Evolutionary conservation across 2,113 vertebrate genomes (phyloP).

Genomic region (Puffinus mauretanicus): DNA sequence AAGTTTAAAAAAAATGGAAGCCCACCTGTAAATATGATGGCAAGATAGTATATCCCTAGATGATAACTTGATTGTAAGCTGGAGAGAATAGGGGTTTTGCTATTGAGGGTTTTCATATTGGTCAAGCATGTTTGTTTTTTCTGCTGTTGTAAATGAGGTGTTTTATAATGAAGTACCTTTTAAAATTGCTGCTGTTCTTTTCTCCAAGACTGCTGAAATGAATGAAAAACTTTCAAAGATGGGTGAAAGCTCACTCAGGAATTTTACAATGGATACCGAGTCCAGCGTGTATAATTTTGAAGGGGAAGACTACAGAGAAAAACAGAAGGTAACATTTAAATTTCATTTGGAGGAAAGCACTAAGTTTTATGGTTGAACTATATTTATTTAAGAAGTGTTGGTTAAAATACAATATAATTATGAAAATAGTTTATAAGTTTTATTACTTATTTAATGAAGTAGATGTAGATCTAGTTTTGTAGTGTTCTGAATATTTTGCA

Average conservation of each 20-base stretch:
- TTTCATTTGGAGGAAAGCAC: neutral
- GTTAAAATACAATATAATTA: neutral
- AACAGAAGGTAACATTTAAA: constrained; percentile 88
- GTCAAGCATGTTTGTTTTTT: neutral
- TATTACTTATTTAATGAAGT: neutral
- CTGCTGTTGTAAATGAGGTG: neutral
- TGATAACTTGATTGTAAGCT: neutral
- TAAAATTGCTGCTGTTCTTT: neutral
- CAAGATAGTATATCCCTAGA: neutral
- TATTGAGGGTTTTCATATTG: neutral
- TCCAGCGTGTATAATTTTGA: constrained; percentile 98
- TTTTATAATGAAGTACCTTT: neutral
- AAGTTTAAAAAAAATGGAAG: neutral
- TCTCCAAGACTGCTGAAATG: constrained; percentile 90
- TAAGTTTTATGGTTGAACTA: neutral
- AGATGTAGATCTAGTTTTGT: neutral
- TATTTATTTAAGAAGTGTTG: neutral
- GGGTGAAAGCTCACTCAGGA: constrained; percentile 93
- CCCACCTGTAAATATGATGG: neutral
- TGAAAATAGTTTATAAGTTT: neutral
- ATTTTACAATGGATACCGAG: constrained; percentile 97
- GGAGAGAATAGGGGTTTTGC: neutral
- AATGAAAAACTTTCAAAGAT: constrained; percentile 92
- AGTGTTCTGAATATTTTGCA: neutral
- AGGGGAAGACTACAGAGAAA: constrained; percentile 98